Percentiles rank a stretch among this genome's conserved stretches.
Evolutionary conservation across 1,140 invertebrate genomes (phyloP).

Genomic region (Bombyx mori): DNA sequence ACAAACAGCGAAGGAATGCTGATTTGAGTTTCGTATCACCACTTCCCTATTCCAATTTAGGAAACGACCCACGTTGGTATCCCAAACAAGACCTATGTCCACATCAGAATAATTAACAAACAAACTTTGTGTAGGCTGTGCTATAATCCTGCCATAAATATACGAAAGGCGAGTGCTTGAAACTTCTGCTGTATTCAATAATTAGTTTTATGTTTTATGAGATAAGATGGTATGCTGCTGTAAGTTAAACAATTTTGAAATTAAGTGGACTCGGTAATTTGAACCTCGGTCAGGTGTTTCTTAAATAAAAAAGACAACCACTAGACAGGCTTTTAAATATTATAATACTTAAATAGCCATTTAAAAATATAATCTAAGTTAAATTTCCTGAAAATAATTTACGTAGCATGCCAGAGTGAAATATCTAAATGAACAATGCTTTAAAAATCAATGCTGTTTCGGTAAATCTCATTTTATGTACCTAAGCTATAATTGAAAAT

Average conservation of each 20-base stretch:
- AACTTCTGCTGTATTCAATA: background rate
- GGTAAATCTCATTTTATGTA: no score
- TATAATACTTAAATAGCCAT: no score
- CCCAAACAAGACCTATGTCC: constrained; percentile 5
- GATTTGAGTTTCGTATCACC: no score
- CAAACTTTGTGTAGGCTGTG: constrained; percentile 1
- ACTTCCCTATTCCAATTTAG: no score
- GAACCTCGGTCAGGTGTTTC: background rate
- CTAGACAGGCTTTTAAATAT: background rate
- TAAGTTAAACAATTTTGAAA: background rate
- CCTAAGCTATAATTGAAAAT: background rate
- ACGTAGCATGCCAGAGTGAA: no score
- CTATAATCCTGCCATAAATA: background rate
- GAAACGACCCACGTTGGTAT: no score
- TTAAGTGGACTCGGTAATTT: background rate
- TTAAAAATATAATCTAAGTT: no score
- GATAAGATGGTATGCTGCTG: background rate
- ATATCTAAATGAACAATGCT: no score
- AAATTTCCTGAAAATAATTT: no score
- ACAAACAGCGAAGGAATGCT: no score
- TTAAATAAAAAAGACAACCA: background rate
- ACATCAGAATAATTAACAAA: constrained; percentile 9
- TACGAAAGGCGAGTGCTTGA: background rate
- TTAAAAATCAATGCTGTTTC: no score
- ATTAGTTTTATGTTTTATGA: background rate